Evolutionary conservation across 2,888 invertebrate genomes (phyloP), one percentile per base, ranked within the genome.

Genomic region (Diarsia mendica): DNA sequence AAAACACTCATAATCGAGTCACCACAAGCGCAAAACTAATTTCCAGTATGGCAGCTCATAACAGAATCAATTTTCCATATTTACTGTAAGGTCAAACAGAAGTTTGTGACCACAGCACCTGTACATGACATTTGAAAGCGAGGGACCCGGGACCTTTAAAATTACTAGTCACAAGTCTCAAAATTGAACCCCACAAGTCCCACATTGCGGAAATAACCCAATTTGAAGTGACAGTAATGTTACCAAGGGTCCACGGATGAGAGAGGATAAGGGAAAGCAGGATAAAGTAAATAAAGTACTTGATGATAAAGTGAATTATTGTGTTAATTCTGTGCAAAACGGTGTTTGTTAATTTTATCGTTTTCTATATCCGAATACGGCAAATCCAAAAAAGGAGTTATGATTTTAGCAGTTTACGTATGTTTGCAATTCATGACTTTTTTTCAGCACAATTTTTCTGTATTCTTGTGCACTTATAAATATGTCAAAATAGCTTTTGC

Each of bases 171-270:
- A 79, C 80, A 85, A 85, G 85, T 89, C 87, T 84, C 85, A 82
- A 91, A 93, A 93, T 94, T 91, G 91, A 90, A 89, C 91, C 89
- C 89, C 90, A 87, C 87, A 90, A 90, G 89, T 90, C 89, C 88
- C 90, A 88, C 87, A 90, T 90, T 90, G 89, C 88, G 87, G 88
- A 85, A 87, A 92, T 90, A 88, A 91, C 88, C 89, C 90, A 90
- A 93, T 90, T 90, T 91, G 80, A 83, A 88, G 83, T 87, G 88
- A 88, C 87, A 87, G 86, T 87, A 88, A 87, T 82, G 73, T 83
- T 79, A 77, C 82, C 77, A 73, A 74, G 67, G 65, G 78, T 79
- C 44, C 66, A 67, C 66, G 74, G 77, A 80, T 76, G 79, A 60
- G 72, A 76, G 67, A 58, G 76, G 63, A 65, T 64, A 44, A 39